Conservation (phyloP, 2,113 vertebrate genomes). For the Upupa epops region DNA sequence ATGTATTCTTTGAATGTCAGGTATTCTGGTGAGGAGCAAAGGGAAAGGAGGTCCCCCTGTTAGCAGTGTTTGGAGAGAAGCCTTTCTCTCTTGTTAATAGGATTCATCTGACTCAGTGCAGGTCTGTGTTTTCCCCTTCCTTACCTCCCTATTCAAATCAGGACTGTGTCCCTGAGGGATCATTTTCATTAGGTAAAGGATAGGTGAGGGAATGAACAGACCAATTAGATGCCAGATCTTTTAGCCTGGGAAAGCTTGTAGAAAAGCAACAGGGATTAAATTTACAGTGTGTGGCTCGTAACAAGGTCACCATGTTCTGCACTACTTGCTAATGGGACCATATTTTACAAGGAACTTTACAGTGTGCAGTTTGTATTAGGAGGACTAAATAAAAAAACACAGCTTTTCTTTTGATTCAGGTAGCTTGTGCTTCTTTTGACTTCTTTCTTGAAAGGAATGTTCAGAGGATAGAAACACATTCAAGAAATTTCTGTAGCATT, state of each 20-base stretch:
- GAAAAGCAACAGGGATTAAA: neutral
- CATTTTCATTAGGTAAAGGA: neutral
- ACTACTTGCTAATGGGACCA: neutral
- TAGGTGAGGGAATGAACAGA: neutral
- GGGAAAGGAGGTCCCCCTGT: neutral
- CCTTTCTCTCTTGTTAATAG: neutral
- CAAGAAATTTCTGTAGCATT: neutral
- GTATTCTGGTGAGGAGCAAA: neutral
- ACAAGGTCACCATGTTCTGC: conserved; percentile 26
- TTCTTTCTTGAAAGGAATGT: neutral
- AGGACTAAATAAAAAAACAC: neutral
- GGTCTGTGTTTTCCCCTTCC: neutral
- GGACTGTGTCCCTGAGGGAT: neutral
- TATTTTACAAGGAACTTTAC: conserved; percentile 6
- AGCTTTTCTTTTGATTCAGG: neutral
- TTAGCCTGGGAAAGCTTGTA: neutral
- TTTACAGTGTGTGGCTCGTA: neutral
- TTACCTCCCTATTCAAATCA: neutral
- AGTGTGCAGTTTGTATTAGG: neutral
- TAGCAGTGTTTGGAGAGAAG: neutral
- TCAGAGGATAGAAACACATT: neutral
- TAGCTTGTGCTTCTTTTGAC: neutral
- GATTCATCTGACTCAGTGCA: neutral
- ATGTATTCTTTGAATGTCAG: neutral
- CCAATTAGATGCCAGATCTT: neutral